Evolutionary conservation across 2,797 vertebrate genomes (phyloP).

Genomic region (Silurus lanzhouensis): DNA sequence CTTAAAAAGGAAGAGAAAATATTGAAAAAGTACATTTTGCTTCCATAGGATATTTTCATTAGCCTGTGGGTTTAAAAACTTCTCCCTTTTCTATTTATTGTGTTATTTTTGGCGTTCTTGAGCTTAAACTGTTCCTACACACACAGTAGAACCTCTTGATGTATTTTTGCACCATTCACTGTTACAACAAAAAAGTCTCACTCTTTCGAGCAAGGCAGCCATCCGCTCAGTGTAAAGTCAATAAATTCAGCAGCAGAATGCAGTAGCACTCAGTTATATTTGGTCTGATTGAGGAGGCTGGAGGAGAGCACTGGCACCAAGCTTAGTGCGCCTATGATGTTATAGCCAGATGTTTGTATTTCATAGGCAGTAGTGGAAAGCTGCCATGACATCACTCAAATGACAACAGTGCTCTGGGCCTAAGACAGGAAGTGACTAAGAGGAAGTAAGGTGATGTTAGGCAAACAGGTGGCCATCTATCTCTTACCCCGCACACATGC

Average conservation of each 20-base stretch:
- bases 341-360: conserved; percentile 59
- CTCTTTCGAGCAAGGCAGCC: conserved; percentile 28
- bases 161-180: conserved; percentile 44
- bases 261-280: conserved; percentile 41
- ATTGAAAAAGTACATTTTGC: conserved; percentile 67
- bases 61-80: conserved; percentile 61
- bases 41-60: conserved; percentile 74
- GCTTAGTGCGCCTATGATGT: conserved; percentile 61
- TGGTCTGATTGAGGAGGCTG: conserved; percentile 43
- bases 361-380: conserved; percentile 68
- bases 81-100: conserved; percentile 43
- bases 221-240: conserved; percentile 41
- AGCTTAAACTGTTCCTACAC: conserved; percentile 67
- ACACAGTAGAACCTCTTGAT: conserved; percentile 42
- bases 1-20: conserved; percentile 47
- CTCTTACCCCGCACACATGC: conserved; percentile 40
- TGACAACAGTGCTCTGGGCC: conserved; percentile 75
- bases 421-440: conserved; percentile 81
- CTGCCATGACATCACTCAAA: conserved; percentile 80
- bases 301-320: conserved; percentile 58
- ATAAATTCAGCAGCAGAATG: conserved; percentile 47
- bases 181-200: conserved; percentile 50
- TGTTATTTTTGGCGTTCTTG: conserved; percentile 37
- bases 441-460: conserved; percentile 76
- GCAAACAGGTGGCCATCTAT: conserved; percentile 55